Evolutionary conservation across 2,888 invertebrate genomes (phyloP).

Genomic region (Acholoe squamosa): DNA sequence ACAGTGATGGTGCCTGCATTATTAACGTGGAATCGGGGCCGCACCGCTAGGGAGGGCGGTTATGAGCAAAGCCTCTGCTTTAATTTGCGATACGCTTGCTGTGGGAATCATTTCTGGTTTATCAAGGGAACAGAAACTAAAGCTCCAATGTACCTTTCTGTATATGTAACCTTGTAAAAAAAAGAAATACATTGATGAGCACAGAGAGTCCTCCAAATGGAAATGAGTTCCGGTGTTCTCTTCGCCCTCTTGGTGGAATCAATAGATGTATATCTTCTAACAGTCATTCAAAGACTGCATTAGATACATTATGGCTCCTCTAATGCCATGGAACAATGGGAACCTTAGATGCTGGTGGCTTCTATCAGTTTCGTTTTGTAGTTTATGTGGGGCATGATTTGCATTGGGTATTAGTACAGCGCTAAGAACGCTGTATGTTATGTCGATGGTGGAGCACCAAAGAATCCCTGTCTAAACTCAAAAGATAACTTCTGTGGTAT

Average conservation of each 20-base stretch:
- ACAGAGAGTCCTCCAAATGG: neutral
- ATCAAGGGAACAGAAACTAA: neutral
- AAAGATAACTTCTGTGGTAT: too few relatives aligned
- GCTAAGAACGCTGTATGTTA: neutral
- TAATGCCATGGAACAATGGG: neutral
- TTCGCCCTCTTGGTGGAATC: neutral
- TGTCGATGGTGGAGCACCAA: neutral
- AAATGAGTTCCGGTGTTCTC: neutral
- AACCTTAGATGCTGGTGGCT: conserved; percentile 10
- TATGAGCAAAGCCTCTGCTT: neutral
- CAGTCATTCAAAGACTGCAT: neutral
- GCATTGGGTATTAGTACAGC: neutral
- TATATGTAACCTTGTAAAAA: neutral
- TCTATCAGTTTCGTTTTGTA: neutral
- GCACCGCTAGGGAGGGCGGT: neutral
- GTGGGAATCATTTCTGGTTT: neutral
- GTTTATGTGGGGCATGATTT: neutral
- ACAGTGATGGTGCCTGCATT: conserved; percentile 31
- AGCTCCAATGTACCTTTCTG: neutral
- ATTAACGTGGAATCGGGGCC: neutral
- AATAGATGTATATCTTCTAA: neutral
- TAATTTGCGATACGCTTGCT: neutral
- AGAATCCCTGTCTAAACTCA: too few relatives aligned
- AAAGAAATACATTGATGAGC: neutral
- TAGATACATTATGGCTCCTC: neutral